phyloP scores from a whole-genome alignment of 2,797 vertebrate genomes.

The Tachyglossus aculeatus region DNA sequence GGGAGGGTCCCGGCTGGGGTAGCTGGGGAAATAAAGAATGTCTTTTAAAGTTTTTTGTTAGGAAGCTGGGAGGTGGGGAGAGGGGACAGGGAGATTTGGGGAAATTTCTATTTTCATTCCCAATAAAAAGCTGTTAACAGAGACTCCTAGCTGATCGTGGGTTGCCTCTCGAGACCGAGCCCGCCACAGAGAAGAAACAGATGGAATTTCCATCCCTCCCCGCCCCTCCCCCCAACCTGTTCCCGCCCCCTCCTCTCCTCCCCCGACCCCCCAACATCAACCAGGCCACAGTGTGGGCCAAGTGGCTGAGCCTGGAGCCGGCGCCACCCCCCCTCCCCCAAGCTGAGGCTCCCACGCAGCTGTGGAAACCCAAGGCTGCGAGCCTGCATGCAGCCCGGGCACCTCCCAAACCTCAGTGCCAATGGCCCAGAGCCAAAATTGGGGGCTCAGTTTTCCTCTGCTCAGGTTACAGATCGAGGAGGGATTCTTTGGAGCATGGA shows the following conservation, averaged over 20 bases:
- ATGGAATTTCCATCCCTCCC: slow-evolving; percentile 53
- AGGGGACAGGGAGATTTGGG: slow-evolving; percentile 35
- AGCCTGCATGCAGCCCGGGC: too few species aligned
- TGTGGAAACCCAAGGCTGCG: too few species aligned
- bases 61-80: slow-evolving; percentile 29
- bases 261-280: not conserved
- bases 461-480: too few species aligned
- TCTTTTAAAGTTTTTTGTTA: slow-evolving; percentile 64
- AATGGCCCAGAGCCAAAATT: too few species aligned
- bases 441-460: too few species aligned
- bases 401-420: too few species aligned
- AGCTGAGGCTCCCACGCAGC: too few species aligned
- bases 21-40: slow-evolving; percentile 76
- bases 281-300: slow-evolving; percentile 9
- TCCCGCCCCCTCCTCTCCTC: accelerated
- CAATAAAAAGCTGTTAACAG: not conserved
- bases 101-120: slow-evolving; percentile 26
- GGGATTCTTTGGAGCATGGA: too few species aligned
- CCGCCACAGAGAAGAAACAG: slow-evolving; percentile 35
- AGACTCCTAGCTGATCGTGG: slow-evolving; percentile 16
- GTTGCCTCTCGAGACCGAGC: slow-evolving; percentile 11
- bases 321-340: too few species aligned
- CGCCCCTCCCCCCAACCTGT: slow-evolving; percentile 42
- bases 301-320: too few species aligned
- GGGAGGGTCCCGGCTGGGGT: slow-evolving; percentile 64